Percentiles rank a stretch among this genome's conserved stretches.
Evolutionary conservation across 2,113 vertebrate genomes (phyloP).

Genomic region (Neotoma lepida): DNA sequence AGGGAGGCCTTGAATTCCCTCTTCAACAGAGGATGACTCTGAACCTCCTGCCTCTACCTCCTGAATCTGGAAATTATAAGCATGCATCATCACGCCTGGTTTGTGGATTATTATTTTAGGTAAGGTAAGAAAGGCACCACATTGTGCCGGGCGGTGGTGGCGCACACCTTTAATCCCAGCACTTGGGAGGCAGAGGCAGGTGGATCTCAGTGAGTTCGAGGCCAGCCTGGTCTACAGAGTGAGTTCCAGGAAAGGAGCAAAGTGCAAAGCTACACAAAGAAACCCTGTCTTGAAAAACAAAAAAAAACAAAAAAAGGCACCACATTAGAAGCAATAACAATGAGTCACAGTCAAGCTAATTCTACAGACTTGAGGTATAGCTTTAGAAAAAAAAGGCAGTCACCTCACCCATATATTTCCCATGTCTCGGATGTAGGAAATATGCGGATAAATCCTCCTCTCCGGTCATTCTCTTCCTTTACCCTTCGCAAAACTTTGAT

Average conservation of each 20-base stretch:
- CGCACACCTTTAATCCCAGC: no score
- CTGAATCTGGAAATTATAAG: background rate
- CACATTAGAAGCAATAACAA: background rate
- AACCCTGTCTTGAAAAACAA: no score
- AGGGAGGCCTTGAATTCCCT: background rate
- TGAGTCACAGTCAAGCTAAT: background rate
- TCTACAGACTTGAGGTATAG: background rate
- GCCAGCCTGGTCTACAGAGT: no score
- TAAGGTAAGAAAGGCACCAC: background rate
- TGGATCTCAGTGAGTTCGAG: no score
- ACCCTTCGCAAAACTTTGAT: conserved; percentile 93
- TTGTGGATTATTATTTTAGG: background rate
- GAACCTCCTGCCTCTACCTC: background rate
- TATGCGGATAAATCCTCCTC: conserved; percentile 96
- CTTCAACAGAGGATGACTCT: background rate
- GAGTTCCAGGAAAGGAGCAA: no score
- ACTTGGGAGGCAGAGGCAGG: no score
- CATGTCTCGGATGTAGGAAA: conserved; percentile 95
- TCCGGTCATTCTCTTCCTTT: conserved; percentile 94
- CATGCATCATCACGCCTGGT: background rate
- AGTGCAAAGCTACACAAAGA: no score
- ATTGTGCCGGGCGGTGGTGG: no score
- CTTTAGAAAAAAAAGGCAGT: conserved; percentile 59
- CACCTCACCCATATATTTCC: conserved; percentile 93
- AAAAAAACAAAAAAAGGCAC: conserved; percentile 22